Evolutionary conservation across 2,797 vertebrate genomes (phyloP).

Genomic region (Cynopterus sphinx): DNA sequence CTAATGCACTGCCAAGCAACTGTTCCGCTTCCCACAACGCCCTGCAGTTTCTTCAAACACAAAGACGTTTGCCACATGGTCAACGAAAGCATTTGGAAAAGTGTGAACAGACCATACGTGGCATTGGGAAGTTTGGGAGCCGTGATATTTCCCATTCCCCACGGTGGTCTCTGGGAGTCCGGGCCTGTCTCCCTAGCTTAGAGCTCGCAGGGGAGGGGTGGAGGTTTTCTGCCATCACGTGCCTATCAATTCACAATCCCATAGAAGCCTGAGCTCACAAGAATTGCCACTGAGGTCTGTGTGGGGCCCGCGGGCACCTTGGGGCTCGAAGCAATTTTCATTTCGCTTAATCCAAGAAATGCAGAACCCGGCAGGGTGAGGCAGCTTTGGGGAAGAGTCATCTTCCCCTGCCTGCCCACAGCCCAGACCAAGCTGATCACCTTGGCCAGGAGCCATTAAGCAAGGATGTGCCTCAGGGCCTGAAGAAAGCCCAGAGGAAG

Average conservation of each 20-base stretch:
- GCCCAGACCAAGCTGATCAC: background rate
- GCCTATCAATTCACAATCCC: background rate
- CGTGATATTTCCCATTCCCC: background rate
- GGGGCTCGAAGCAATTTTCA: background rate
- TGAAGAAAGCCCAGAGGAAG: background rate
- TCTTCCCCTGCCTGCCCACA: background rate
- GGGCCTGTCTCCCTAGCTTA: background rate
- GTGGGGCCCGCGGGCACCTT: background rate
- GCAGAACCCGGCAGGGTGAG: background rate
- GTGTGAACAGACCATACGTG: background rate
- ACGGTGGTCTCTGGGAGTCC: background rate
- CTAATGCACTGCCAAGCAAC: constrained; percentile 53
- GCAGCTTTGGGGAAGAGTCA: background rate
- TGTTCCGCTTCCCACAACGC: constrained; percentile 50
- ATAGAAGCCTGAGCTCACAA: no score
- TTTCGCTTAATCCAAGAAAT: background rate
- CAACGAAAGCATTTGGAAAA: constrained; percentile 58
- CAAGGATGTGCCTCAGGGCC: background rate
- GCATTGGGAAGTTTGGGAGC: background rate
- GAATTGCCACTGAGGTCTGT: background rate
- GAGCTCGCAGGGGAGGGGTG: background rate
- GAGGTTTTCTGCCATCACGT: background rate
- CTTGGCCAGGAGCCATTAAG: background rate
- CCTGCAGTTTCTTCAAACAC: constrained; percentile 59
- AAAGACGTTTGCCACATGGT: constrained; percentile 65